Percentiles rank a stretch among this genome's conserved stretches.
Conservation (phyloP, 2,113 vertebrate species). For the Tragelaphus imberbis region DNA sequence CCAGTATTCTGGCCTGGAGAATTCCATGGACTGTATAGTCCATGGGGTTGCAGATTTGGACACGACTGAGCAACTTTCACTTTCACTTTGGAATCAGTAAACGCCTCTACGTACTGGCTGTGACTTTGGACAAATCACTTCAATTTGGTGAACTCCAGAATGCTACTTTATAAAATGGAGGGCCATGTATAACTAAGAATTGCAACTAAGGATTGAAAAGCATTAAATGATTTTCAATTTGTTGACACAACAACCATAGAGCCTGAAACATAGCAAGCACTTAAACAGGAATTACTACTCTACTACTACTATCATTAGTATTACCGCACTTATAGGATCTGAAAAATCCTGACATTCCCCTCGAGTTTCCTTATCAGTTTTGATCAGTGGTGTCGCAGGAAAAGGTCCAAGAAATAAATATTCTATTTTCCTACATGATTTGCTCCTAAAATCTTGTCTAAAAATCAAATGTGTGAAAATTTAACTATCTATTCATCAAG, state of each 20-base stretch:
- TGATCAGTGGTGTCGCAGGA: neutral
- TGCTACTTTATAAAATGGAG: neutral
- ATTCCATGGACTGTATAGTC: neutral
- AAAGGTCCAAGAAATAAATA: neutral
- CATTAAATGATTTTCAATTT: neutral
- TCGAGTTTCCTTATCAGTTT: neutral
- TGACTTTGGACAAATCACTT: neutral
- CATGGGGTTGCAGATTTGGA: neutral
- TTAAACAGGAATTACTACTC: neutral
- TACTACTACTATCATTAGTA: neutral
- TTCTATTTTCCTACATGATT: neutral
- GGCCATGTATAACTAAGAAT: neutral
- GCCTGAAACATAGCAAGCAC: neutral
- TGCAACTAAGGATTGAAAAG: neutral
- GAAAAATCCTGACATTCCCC: neutral
- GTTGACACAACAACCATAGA: neutral
- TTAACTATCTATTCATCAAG: neutral
- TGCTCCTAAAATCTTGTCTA: neutral
- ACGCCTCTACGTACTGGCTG: neutral
- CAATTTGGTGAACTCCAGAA: neutral
- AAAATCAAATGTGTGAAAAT: neutral
- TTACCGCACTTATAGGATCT: neutral
- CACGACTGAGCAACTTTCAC: neutral
- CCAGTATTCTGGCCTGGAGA: neutral
- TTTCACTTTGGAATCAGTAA: neutral